A percentile compares a stretch with the other conserved stretches of the same genome.
phyloP scores from a whole-genome alignment of 2,888 invertebrate species.

The Conus canariensis region DNA sequence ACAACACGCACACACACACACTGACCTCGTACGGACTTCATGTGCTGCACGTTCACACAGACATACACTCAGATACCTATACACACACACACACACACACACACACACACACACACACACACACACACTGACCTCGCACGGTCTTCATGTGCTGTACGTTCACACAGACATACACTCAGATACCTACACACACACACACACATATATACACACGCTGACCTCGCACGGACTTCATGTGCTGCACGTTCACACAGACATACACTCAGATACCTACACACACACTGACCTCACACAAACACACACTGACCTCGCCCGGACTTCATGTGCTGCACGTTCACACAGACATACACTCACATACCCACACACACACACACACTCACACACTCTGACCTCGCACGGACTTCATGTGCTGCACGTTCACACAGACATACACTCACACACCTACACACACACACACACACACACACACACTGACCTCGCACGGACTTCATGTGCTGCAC shows the following conservation, averaged over 20 bases:
- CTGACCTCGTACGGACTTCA: neutral
- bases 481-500: slow-evolving; percentile 93
- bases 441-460: slow-evolving; percentile 32
- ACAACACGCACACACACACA: neutral
- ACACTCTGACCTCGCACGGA: neutral
- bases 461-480: slow-evolving; percentile 72
- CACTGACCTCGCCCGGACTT: neutral
- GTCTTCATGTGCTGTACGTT: slow-evolving; percentile 92
- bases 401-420: no score
- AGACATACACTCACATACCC: neutral
- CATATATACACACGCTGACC: neutral
- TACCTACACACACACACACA: neutral
- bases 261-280: neutral
- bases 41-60: no score
- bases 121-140: slow-evolving; percentile 79
- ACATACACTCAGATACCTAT: neutral
- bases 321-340: neutral
- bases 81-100: slow-evolving; percentile 21
- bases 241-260: neutral
- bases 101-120: slow-evolving; percentile 34
- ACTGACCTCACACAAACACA: neutral
- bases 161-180: no score
- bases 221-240: no score
- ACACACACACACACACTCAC: slow-evolving; percentile 27
- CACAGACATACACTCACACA: slow-evolving; percentile 31